phyloP scores from a whole-genome alignment of 2,888 invertebrate genomes.

The Troides aeacus region DNA sequence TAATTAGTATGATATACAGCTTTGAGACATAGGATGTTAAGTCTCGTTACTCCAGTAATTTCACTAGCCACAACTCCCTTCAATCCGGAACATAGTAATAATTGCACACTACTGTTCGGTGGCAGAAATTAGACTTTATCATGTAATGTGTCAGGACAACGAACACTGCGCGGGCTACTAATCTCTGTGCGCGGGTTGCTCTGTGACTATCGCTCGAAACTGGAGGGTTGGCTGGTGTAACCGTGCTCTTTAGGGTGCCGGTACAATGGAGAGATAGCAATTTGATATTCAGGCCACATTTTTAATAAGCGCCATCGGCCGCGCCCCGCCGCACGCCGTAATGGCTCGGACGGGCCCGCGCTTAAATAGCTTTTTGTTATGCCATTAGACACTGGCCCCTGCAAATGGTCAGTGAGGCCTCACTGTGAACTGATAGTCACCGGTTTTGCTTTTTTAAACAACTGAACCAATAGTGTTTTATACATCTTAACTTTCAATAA shows the following conservation, averaged over 20 bases:
- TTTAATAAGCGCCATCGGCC: slow-evolving; percentile 72
- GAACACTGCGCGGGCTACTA: too few species aligned
- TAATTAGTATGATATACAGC: too few species aligned
- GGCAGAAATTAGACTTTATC: too few species aligned
- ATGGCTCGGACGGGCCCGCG: slow-evolving; percentile 65
- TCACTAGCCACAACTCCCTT: too few species aligned
- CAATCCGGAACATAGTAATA: too few species aligned
- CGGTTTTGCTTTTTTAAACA: not conserved
- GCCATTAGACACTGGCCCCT: slow-evolving; percentile 54
- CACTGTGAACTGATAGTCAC: slow-evolving; percentile 32
- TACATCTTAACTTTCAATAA: too few species aligned
- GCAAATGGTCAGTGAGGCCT: slow-evolving; percentile 46
- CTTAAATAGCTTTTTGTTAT: slow-evolving; percentile 68
- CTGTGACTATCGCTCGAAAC: slow-evolving; percentile 47
- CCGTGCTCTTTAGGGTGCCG: slow-evolving; percentile 51
- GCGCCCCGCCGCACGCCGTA: slow-evolving; percentile 41
- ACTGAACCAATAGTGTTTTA: too few species aligned
- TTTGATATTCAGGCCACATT: slow-evolving; percentile 81
- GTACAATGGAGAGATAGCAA: slow-evolving; percentile 76
- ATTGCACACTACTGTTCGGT: too few species aligned
- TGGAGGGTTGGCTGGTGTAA: slow-evolving; percentile 48
- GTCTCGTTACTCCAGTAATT: too few species aligned
- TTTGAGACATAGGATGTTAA: too few species aligned
- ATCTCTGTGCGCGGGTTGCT: slow-evolving; percentile 40
- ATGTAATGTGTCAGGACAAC: too few species aligned